These are phyloP conservation scores for Trichacis sp. DNA, from an alignment of 2,888 invertebrate genomes.

Conservation along the genomic window DNA sequence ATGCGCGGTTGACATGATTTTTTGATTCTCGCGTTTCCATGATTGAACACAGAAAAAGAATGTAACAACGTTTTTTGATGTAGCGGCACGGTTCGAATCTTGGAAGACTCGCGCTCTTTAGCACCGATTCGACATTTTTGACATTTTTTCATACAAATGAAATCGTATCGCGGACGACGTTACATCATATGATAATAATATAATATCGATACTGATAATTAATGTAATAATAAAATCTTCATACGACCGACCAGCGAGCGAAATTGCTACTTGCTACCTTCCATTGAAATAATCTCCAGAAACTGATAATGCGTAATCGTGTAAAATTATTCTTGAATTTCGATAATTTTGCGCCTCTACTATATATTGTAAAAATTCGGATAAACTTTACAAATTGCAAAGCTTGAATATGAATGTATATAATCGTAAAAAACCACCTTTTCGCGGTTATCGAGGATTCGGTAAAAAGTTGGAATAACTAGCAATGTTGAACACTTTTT, in stretches of 20 bases:
- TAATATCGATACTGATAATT: constrained; percentile 19
- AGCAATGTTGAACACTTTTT: constrained; percentile 7
- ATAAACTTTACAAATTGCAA: background rate
- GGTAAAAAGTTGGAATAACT: constrained; percentile 5
- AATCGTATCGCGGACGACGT: constrained; percentile 20
- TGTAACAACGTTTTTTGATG: background rate
- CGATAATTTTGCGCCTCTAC: background rate
- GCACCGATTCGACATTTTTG: constrained; percentile 24
- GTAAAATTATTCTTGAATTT: background rate
- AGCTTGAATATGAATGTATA: background rate
- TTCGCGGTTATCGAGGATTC: constrained; percentile 1
- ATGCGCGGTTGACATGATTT: background rate
- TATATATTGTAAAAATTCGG: background rate
- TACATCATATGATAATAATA: constrained; percentile 22
- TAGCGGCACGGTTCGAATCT: constrained; percentile 5
- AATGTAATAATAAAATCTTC: constrained; percentile 23
- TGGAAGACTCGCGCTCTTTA: constrained; percentile 34
- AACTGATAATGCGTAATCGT: background rate
- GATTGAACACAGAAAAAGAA: background rate
- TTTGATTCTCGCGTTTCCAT: background rate
- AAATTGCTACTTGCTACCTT: constrained; percentile 3
- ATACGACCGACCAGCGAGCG: constrained; percentile 19
- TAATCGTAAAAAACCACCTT: background rate
- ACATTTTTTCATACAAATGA: background rate
- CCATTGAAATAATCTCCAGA: constrained; percentile 1